Conservation (phyloP, 2,113 vertebrate genomes). For the Thalassoma bifasciatum region DNA sequence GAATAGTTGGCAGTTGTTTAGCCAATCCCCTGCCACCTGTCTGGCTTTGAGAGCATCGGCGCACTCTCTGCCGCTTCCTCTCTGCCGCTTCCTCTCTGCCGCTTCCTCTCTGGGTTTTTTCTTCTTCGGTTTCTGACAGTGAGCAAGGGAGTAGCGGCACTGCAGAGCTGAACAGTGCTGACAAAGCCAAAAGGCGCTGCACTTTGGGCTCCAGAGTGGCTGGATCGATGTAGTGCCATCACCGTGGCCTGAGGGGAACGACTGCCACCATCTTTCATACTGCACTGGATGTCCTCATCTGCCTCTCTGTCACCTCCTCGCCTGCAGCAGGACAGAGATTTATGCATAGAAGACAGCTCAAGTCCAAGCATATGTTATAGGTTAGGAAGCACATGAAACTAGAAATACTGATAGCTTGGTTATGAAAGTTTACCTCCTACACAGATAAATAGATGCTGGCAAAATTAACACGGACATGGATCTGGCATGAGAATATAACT, state of each 20-base stretch:
- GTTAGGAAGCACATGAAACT: slow-evolving; percentile 46
- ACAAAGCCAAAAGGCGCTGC: slow-evolving; percentile 76
- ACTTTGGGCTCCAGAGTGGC: slow-evolving; percentile 71
- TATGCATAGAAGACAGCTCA: slow-evolving; percentile 60
- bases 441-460: slow-evolving; percentile 50
- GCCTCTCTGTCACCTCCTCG: slow-evolving; percentile 68
- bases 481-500: slow-evolving; percentile 41
- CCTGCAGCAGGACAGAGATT: slow-evolving; percentile 54
- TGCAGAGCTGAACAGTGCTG: slow-evolving; percentile 75
- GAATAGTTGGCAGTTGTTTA: slow-evolving; percentile 30
- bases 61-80: slow-evolving; percentile 38
- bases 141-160: slow-evolving; percentile 61
- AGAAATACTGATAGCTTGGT: slow-evolving; percentile 24
- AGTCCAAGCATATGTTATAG: slow-evolving; percentile 56
- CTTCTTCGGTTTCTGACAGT: slow-evolving; percentile 67
- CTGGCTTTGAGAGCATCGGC: slow-evolving; percentile 50
- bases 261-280: slow-evolving; percentile 79
- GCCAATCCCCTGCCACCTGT: slow-evolving; percentile 39
- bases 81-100: no score
- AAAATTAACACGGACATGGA: slow-evolving; percentile 20
- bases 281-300: slow-evolving; percentile 78
- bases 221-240: slow-evolving; percentile 77
- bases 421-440: slow-evolving; percentile 44
- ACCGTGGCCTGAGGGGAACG: slow-evolving; percentile 60
- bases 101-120: slow-evolving; percentile 22